phyloP scores from a whole-genome alignment of 1,140 invertebrate genomes.

The Eurytemora carolleeae region DNA sequence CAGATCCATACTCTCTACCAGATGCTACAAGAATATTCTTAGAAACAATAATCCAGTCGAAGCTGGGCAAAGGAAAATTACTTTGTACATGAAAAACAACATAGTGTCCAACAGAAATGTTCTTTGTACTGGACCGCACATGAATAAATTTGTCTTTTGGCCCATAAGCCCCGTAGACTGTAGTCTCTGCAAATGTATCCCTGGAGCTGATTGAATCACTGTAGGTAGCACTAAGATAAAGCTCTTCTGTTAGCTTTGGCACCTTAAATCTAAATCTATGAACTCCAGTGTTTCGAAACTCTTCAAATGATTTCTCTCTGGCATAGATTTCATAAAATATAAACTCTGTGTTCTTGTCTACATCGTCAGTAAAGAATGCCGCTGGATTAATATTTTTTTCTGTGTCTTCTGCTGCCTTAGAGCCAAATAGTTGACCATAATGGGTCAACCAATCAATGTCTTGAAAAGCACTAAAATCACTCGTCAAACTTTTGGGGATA shows the following conservation, averaged over 20 bases:
- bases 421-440: constrained; percentile 3
- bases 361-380: constrained; percentile 13
- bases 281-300: constrained; percentile 22
- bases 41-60: constrained; percentile 30
- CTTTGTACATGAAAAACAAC: constrained; percentile 29
- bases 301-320: constrained; percentile 14
- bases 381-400: constrained; percentile 3
- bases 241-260: constrained; percentile 21
- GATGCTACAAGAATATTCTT: constrained; percentile 28
- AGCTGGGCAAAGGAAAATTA: constrained; percentile 27
- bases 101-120: constrained; percentile 27
- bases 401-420: neutral
- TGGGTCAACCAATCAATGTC: constrained; percentile 3
- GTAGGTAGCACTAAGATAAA: constrained; percentile 25
- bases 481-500: neutral
- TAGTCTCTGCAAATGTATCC: constrained; percentile 19
- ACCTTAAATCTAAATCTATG: constrained; percentile 23
- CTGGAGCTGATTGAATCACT: constrained; percentile 19
- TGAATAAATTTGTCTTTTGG: constrained; percentile 23
- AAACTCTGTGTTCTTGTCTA: constrained; percentile 7
- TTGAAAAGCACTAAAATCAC: constrained; percentile 4
- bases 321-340: constrained; percentile 6
- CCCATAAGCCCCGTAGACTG: constrained; percentile 22
- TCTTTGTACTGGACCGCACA: constrained; percentile 24
- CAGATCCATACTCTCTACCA: constrained; percentile 22